Conservation (phyloP, 1,140 invertebrate species). For the Spodoptera frugiperda region DNA sequence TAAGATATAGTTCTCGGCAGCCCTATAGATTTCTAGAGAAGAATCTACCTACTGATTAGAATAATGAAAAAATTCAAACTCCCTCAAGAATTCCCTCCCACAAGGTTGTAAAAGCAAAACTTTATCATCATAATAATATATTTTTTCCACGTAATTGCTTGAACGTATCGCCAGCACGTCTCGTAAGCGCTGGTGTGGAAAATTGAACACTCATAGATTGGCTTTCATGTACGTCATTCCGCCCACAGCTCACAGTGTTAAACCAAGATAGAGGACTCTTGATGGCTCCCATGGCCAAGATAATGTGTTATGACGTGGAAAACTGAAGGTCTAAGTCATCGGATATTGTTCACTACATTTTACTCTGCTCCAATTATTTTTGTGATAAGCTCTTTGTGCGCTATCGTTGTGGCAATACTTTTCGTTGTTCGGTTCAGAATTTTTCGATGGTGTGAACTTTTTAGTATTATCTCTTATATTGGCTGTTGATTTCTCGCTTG, state of each 20-base stretch:
- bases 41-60: too few species aligned
- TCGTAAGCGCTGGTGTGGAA: conserved; percentile 37
- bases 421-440: neutral
- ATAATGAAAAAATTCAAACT: too few species aligned
- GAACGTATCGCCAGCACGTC: conserved; percentile 34
- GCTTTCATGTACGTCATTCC: conserved; percentile 36
- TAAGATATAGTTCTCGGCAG: too few species aligned
- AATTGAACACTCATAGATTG: conserved; percentile 30
- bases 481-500: neutral
- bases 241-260: conserved; percentile 7
- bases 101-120: neutral
- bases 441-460: neutral
- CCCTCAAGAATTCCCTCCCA: too few species aligned
- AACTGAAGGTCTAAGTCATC: neutral
- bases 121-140: too few species aligned
- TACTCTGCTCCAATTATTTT: neutral
- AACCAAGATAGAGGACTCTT: conserved; percentile 4
- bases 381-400: neutral
- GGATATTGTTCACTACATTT: neutral
- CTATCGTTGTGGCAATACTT: too few species aligned
- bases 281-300: conserved; percentile 17
- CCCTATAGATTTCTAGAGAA: too few species aligned
- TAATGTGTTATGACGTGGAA: conserved; percentile 36
- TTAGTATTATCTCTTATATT: too few species aligned
- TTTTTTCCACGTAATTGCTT: conserved; percentile 6